phyloP scores from a whole-genome alignment of 1,140 invertebrate genomes.

The Heliconius hewitsoni region DNA sequence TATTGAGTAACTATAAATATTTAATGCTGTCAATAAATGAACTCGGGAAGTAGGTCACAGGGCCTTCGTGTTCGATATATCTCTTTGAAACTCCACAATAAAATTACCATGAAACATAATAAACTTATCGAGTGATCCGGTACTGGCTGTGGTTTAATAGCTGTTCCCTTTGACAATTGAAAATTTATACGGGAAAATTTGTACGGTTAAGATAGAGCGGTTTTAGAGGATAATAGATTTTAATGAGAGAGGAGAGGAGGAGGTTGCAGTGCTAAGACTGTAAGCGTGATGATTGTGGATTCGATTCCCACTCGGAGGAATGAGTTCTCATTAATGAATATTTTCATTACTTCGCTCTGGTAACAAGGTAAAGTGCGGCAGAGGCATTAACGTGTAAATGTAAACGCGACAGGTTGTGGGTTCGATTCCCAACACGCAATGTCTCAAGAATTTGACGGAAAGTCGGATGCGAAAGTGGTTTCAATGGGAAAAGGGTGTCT shows the following conservation, averaged over 20 bases:
- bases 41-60: constrained; percentile 21
- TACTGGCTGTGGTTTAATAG: background rate
- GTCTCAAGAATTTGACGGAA: no score
- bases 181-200: background rate
- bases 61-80: constrained; percentile 24
- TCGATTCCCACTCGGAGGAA: no score
- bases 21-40: constrained; percentile 25
- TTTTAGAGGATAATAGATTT: background rate
- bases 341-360: no score
- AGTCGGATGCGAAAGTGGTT: no score
- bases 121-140: background rate
- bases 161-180: background rate
- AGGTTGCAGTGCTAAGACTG: no score
- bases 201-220: background rate
- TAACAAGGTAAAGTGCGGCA: no score
- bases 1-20: constrained; percentile 28
- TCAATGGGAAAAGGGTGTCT: no score
- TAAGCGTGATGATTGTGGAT: no score
- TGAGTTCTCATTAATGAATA: no score
- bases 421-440: no score
- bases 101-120: constrained; percentile 11
- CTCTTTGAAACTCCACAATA: constrained; percentile 19
- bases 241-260: background rate
- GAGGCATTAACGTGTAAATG: no score
- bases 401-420: no score